These are phyloP conservation scores for Epinotia ramella DNA, from an alignment of 2,888 invertebrate genomes.

Conservation along the genomic window DNA sequence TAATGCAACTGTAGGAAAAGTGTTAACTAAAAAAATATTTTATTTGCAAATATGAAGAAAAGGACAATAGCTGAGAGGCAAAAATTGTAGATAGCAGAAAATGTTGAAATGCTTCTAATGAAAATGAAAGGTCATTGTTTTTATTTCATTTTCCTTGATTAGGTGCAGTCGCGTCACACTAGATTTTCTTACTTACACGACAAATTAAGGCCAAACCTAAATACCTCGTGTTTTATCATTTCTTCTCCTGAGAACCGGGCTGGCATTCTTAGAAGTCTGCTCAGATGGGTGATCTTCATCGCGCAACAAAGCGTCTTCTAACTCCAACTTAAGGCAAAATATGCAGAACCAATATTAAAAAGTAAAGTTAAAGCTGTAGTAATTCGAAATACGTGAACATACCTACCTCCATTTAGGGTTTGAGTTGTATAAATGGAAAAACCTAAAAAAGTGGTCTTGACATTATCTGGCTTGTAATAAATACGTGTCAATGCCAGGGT, in stretches of 20 bases:
- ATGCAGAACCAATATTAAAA: slow-evolving; percentile 27
- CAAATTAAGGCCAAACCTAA: slow-evolving; percentile 6
- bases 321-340: slow-evolving; percentile 61
- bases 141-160: neutral
- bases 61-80: too few species aligned
- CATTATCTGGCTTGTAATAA: slow-evolving; percentile 61
- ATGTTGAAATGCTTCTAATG: too few species aligned
- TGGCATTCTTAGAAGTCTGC: slow-evolving; percentile 61
- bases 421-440: slow-evolving; percentile 49
- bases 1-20: too few species aligned
- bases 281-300: slow-evolving; percentile 67
- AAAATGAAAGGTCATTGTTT: too few species aligned
- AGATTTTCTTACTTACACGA: neutral
- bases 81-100: too few species aligned
- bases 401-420: slow-evolving; percentile 72
- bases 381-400: slow-evolving; percentile 29
- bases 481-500: slow-evolving; percentile 46
- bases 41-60: too few species aligned
- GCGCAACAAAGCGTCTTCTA: slow-evolving; percentile 66
- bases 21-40: too few species aligned
- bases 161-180: neutral
- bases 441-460: slow-evolving; percentile 58
- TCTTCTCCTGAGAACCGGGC: slow-evolving; percentile 65
- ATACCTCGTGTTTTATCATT: slow-evolving; percentile 64
- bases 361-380: slow-evolving; percentile 33